These are phyloP conservation scores for Eupristina koningsbergeri DNA, from an alignment of 1,140 invertebrate genomes.

Conservation along the genomic window DNA sequence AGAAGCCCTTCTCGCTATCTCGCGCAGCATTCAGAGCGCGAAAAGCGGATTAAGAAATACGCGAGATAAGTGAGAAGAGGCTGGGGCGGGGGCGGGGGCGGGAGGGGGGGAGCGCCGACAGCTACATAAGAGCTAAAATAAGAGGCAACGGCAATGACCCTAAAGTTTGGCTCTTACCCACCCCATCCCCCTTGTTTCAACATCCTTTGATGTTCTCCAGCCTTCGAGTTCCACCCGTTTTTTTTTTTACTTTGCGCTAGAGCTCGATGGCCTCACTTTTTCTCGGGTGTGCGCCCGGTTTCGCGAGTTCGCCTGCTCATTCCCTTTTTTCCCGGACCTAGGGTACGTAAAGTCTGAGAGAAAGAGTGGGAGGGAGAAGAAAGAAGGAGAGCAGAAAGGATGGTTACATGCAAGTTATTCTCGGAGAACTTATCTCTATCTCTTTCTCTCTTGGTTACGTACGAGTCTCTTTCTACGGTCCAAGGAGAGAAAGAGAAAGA, in stretches of 20 bases:
- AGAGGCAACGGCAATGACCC: slow-evolving; percentile 34
- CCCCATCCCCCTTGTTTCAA: slow-evolving; percentile 21
- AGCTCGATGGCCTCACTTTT: slow-evolving; percentile 52
- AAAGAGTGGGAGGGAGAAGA: slow-evolving; percentile 11
- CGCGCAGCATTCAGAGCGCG: neutral
- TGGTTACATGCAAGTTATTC: slow-evolving; percentile 72
- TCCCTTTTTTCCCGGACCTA: slow-evolving; percentile 67
- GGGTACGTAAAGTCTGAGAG: slow-evolving; percentile 12
- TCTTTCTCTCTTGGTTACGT: neutral
- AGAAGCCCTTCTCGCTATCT: neutral
- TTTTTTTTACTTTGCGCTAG: slow-evolving; percentile 32
- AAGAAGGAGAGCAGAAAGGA: slow-evolving; percentile 53
- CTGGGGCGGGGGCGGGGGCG: too few relatives aligned
- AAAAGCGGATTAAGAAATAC: slow-evolving; percentile 19
- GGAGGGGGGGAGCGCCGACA: too few relatives aligned
- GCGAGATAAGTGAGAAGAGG: neutral
- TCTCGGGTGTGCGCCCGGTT: slow-evolving; percentile 49
- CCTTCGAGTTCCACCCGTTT: slow-evolving; percentile 23
- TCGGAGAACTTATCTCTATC: slow-evolving; percentile 67
- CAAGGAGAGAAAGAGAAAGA: neutral
- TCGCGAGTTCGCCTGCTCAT: slow-evolving; percentile 54
- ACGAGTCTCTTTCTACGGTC: neutral
- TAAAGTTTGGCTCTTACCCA: slow-evolving; percentile 49
- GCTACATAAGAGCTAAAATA: slow-evolving; percentile 42
- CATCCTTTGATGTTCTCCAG: slow-evolving; percentile 46